Evolutionary conservation across 2,888 invertebrate genomes (phyloP).

Genomic region (Sphaeridia pumilis): DNA sequence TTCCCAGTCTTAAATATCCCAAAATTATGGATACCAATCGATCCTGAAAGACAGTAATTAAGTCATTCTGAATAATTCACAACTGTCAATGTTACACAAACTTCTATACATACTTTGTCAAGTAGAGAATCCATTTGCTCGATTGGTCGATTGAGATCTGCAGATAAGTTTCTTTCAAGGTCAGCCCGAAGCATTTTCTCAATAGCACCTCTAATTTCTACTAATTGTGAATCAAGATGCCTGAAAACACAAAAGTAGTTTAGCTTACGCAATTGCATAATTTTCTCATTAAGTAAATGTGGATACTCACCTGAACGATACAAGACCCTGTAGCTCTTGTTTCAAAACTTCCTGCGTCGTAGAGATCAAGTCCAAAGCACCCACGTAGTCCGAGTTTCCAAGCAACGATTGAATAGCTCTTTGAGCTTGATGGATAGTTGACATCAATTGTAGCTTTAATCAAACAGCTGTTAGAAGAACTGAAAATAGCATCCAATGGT

Average conservation of each 20-base stretch:
- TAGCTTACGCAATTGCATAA: too few species aligned
- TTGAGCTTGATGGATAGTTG: slow-evolving; percentile 94
- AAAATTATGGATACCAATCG: slow-evolving; percentile 43
- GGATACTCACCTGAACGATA: slow-evolving; percentile 70
- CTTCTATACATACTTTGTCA: slow-evolving; percentile 45
- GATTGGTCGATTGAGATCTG: slow-evolving; percentile 77
- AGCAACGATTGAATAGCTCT: slow-evolving; percentile 89
- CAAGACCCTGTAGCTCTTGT: slow-evolving; percentile 80
- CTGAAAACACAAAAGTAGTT: slow-evolving; percentile 43
- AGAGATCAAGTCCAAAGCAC: slow-evolving; percentile 88
- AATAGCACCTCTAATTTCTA: slow-evolving; percentile 89
- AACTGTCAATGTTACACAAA: background rate
- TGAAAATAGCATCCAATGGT: too few species aligned
- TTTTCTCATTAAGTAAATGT: too few species aligned
- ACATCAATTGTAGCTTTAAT: slow-evolving; percentile 66
- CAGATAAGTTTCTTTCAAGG: slow-evolving; percentile 79
- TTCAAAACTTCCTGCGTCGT: slow-evolving; percentile 89
- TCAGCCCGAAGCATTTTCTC: slow-evolving; percentile 95
- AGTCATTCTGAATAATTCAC: background rate
- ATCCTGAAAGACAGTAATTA: slow-evolving; percentile 39
- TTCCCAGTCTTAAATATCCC: slow-evolving; percentile 42
- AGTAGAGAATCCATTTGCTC: slow-evolving; percentile 50
- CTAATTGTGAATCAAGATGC: slow-evolving; percentile 86
- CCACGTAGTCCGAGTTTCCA: slow-evolving; percentile 92
- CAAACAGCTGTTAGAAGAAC: too few species aligned